Evolutionary conservation across 2,113 vertebrate genomes (phyloP).

Genomic region (Pelecanoides urinatrix): DNA sequence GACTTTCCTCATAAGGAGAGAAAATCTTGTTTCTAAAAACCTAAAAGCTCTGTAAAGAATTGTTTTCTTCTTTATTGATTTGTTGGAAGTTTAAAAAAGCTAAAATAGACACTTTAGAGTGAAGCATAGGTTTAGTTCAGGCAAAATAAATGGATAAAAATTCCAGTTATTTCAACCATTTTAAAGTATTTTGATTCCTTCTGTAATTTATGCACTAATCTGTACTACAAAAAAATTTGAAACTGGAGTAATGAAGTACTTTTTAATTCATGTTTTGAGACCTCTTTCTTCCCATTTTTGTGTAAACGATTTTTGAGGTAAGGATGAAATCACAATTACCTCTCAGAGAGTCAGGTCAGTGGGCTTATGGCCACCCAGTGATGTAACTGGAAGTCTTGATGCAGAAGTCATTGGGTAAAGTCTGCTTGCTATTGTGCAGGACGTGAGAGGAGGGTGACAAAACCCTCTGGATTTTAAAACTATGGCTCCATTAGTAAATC

Average conservation of each 20-base stretch:
- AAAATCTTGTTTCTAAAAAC: background rate
- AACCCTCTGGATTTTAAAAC: background rate
- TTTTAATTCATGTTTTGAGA: background rate
- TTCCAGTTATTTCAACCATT: background rate
- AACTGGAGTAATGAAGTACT: background rate
- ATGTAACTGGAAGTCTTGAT: background rate
- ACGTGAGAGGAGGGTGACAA: background rate
- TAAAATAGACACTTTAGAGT: background rate
- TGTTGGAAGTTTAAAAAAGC: background rate
- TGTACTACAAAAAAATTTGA: background rate
- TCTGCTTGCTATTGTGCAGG: background rate
- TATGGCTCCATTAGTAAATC: background rate
- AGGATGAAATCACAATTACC: background rate
- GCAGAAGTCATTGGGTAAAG: background rate
- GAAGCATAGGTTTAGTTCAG: background rate
- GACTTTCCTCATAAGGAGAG: background rate
- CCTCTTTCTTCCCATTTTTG: background rate
- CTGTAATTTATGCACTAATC: background rate
- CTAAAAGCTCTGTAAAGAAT: background rate
- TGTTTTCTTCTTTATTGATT: background rate
- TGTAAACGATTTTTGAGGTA: background rate
- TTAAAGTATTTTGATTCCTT: background rate
- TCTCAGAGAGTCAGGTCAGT: background rate
- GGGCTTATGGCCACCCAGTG: background rate
- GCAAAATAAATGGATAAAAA: background rate